phyloP scores from a whole-genome alignment of 2,113 vertebrate genomes.

The Rostratula benghalensis region DNA sequence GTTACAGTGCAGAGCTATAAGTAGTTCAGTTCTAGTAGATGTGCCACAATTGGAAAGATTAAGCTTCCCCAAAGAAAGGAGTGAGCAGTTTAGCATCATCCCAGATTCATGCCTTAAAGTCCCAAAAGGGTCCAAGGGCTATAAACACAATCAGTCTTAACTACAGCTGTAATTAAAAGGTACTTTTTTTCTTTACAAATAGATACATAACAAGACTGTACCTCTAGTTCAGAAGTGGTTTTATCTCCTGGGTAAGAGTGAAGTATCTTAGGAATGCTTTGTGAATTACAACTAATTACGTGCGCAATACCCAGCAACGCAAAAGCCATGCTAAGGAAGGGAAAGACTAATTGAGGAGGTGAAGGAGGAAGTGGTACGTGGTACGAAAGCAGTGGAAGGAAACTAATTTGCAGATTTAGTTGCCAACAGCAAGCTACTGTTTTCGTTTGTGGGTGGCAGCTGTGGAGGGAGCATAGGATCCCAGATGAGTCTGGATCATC shows the following conservation, averaged over 20 bases:
- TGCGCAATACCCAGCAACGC: not conserved
- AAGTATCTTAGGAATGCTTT: not conserved
- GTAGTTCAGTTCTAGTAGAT: not conserved
- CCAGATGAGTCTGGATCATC: not conserved
- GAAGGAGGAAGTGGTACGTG: not conserved
- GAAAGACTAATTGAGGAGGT: not conserved
- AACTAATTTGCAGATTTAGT: not conserved
- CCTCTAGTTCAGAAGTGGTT: not conserved
- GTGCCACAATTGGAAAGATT: not conserved
- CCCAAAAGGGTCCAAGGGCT: not conserved
- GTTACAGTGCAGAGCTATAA: not conserved
- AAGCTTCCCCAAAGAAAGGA: not conserved
- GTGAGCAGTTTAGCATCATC: not conserved
- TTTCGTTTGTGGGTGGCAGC: not conserved
- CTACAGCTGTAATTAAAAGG: not conserved
- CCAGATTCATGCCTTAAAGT: not conserved
- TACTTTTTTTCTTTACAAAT: not conserved
- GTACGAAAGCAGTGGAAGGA: not conserved
- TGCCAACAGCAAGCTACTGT: not conserved
- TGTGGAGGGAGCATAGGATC: not conserved
- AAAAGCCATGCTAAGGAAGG: not conserved
- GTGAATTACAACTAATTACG: not conserved
- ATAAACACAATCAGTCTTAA: not conserved
- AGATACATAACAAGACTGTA: not conserved
- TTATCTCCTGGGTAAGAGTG: not conserved